Base-by-base conservation (phyloP, 2,888 invertebrate species). In the Spodoptera picta region DNA sequence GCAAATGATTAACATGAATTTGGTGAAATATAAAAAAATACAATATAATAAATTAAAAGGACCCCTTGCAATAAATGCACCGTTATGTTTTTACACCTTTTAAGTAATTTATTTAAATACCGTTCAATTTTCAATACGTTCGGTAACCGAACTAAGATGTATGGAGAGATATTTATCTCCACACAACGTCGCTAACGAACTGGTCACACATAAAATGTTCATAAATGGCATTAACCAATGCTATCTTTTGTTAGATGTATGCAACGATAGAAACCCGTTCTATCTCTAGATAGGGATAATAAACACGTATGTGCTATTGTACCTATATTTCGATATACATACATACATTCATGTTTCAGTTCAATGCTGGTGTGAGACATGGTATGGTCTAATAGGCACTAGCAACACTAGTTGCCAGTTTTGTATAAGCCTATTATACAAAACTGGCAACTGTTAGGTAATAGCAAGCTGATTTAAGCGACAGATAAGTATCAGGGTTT, bases 151-250 rank as follows among this genome's bases (percentile, higher is more conserved):
- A 71, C 64, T 68, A 70, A 81, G 75, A 79, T 62, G 65, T 72
- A 78, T 73, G 63, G 66, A 50, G 52, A 69, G 79, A 81, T 82
- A 79, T 78, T 79, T 74, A 83, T 84, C 82, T 77, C 47, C 62
- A 69, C 67, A 73, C 77, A 67, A 66, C 73, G 72, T 75, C 45
- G 80, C 80, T 84, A 83, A 84, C 82, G 84, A 84, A 84, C 84
- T 74, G 77, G 82, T 82, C 79, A 79, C 65, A 82, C 73, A 71
- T 80, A 75, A 72, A 75, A 77, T 80, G 79, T 73, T 77, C 82
- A 79, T 80, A 80, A 79, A 79, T 73, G 75, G 83, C 62, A 78
- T 79, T 79, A 78, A 72, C 62, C 69, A 78, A 78, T 70, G 76
- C 67, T 75, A 77, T 80, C 78, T 82, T 77, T 80, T 81, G 82